phyloP scores from a whole-genome alignment of 1,140 invertebrate species.

The Chironomus tepperi region DNA sequence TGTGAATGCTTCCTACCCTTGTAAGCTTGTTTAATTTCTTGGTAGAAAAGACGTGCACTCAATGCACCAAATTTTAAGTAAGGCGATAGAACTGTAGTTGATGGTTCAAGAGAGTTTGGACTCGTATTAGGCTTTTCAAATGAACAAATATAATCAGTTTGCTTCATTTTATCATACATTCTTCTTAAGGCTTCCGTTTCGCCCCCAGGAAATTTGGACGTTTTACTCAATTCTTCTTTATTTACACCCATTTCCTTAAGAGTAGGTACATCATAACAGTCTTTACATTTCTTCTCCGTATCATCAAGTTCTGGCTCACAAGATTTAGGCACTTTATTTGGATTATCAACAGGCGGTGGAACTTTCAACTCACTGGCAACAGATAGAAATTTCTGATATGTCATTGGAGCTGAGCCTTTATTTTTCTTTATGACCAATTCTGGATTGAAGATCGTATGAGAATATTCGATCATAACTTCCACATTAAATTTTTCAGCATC shows the following conservation, averaged over 20 bases:
- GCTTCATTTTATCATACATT: slow-evolving; percentile 48
- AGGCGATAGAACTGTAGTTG: slow-evolving; percentile 63
- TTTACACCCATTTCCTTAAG: slow-evolving; percentile 50
- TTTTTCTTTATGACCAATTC: slow-evolving; percentile 54
- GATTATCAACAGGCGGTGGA: slow-evolving; percentile 43
- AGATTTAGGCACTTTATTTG: slow-evolving; percentile 38
- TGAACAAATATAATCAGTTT: slow-evolving; percentile 57
- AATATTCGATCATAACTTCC: slow-evolving; percentile 50
- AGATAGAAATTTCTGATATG: slow-evolving; percentile 60
- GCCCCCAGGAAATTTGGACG: slow-evolving; percentile 52
- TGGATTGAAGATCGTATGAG: slow-evolving; percentile 63
- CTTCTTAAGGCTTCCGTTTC: slow-evolving; percentile 58
- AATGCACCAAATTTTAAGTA: slow-evolving; percentile 68
- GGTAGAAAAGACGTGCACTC: slow-evolving; percentile 55
- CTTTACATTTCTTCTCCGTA: slow-evolving; percentile 38
- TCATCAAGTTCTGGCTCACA: slow-evolving; percentile 43
- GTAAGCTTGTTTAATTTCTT: slow-evolving; percentile 49
- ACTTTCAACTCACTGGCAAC: slow-evolving; percentile 49
- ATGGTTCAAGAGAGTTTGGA: slow-evolving; percentile 59
- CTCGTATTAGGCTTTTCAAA: slow-evolving; percentile 68
- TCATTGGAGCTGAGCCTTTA: slow-evolving; percentile 54
- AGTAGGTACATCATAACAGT: slow-evolving; percentile 49
- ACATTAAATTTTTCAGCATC: slow-evolving; percentile 49
- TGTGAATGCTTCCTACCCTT: slow-evolving; percentile 44
- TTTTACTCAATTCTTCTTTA: slow-evolving; percentile 37